Conservation (phyloP, 2,888 invertebrate species). For the Lepidocyrtoides sp. region DNA sequence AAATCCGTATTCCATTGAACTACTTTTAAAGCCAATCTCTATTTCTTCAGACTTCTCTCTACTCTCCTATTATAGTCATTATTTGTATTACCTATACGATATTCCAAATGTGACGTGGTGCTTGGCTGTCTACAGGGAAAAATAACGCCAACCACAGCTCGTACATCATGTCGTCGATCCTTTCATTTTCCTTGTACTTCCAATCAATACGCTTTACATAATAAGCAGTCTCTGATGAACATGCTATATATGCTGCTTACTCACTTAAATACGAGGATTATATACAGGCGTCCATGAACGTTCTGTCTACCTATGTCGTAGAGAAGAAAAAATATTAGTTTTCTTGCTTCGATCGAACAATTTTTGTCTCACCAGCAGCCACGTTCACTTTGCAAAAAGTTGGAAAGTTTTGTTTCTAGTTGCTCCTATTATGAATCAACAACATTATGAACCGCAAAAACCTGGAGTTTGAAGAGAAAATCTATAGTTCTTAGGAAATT, state of each 20-base stretch:
- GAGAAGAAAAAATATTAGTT: neutral
- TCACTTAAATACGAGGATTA: too few relatives aligned
- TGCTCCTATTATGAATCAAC: neutral
- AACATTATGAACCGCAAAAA: neutral
- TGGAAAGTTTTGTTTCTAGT: constrained; percentile 15
- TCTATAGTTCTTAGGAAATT: neutral
- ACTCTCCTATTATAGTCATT: neutral
- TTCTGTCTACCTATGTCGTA: neutral
- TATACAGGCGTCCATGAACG: neutral
- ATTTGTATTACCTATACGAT: too few relatives aligned
- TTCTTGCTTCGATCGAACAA: neutral
- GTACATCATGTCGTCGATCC: constrained; percentile 31
- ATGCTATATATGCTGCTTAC: neutral
- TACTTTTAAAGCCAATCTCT: constrained; percentile 56
- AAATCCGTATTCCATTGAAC: constrained; percentile 72
- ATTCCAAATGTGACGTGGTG: too few relatives aligned
- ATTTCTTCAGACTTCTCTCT: constrained; percentile 42
- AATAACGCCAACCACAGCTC: neutral
- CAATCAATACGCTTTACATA: constrained; percentile 42
- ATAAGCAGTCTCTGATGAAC: constrained; percentile 15
- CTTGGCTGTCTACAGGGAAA: neutral
- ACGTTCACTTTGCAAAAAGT: constrained; percentile 10
- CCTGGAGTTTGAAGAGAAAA: neutral
- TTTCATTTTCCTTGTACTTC: constrained; percentile 21
- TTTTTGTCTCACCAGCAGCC: neutral